phyloP scores from a whole-genome alignment of 2,888 invertebrate genomes.

The Drosophila testacea region DNA sequence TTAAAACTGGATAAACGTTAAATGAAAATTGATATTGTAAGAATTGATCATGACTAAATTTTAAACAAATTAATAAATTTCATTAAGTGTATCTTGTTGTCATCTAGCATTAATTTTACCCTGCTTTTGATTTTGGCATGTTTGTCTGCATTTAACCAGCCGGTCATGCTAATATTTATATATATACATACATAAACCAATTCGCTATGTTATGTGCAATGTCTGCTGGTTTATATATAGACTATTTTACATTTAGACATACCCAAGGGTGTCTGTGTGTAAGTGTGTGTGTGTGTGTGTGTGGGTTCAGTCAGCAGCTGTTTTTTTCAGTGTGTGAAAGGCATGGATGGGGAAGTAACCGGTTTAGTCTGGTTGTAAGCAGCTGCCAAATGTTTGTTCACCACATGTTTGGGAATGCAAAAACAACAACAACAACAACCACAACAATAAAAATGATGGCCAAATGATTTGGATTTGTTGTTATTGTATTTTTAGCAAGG shows the following conservation, averaged over 20 bases:
- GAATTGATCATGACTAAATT: no score
- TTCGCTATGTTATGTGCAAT: conserved; percentile 43
- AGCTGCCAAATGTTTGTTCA: conserved; percentile 67
- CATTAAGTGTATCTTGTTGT: conserved; percentile 13
- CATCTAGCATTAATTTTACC: neutral
- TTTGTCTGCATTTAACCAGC: conserved; percentile 57
- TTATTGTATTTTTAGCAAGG: conserved; percentile 70
- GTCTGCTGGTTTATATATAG: conserved; percentile 37
- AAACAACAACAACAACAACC: conserved; percentile 6
- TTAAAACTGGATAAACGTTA: no score
- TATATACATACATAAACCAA: conserved; percentile 35
- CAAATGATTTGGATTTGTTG: conserved; percentile 21
- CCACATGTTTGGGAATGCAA: conserved; percentile 57
- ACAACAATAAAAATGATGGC: conserved; percentile 16
- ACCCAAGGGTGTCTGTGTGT: conserved; percentile 8
- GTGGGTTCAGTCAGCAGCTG: conserved; percentile 48
- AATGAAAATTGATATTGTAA: no score
- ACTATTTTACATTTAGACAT: conserved; percentile 21
- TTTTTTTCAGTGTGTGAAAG: conserved; percentile 28
- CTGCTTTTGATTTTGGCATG: conserved; percentile 31
- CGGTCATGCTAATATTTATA: conserved; percentile 9
- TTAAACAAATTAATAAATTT: no score
- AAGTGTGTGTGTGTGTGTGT: conserved; percentile 3
- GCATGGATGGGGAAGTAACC: conserved; percentile 32
- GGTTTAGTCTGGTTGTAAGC: conserved; percentile 51